Evolutionary conservation across 35 echinoderm and acorn worm species (phyloP), one percentile per base, ranked within the genome.

Genomic region (Apostichopus parvimensis): DNA sequence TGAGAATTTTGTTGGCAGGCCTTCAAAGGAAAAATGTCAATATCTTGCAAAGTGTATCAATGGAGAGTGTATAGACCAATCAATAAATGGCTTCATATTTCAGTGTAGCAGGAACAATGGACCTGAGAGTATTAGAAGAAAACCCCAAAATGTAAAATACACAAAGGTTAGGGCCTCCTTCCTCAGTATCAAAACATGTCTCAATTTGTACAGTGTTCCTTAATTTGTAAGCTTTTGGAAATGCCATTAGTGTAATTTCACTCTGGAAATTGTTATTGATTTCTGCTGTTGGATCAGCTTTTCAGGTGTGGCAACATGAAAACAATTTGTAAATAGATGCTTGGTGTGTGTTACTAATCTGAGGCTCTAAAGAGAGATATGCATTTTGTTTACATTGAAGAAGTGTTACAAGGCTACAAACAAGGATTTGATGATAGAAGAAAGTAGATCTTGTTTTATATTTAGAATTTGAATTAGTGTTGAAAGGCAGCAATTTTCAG

Each of bases 231-330:
- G 64, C 11, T 68, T 68, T 68, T 14, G 64, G 64, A 18, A 9
- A 68, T 68, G 18, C 64, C 64, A 68, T 68, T 68, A 68, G 64
- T 68, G 64, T 68, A 68, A 68, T 68, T 68, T 68, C 64, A 68
- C 11, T 18, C 64, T 14, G 18, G 64, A 68, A 68, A 18, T 68
- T 9, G 9, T 4, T 68, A 68, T 68, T 68, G 64, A 68, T 68
- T 68, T 68, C 18, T 14, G 64, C 4, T 68, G 64, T 68, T 68
- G 11, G 64, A 68, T 68, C 64, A 68, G 64, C 64, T 68, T 68
- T 68, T 68, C 64, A 68, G 64, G 64, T 68, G 64, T 14, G 11
- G 64, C 18, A 68, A 18, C 64, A 9, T 9, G 62, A 66, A 9
- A 66, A 66, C 62, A 66, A 66, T 66, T 17, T 9, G 15, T 12